These are phyloP conservation scores for Latrodectus elegans DNA, from an alignment of 2,888 invertebrate species.

Conservation along the genomic window DNA sequence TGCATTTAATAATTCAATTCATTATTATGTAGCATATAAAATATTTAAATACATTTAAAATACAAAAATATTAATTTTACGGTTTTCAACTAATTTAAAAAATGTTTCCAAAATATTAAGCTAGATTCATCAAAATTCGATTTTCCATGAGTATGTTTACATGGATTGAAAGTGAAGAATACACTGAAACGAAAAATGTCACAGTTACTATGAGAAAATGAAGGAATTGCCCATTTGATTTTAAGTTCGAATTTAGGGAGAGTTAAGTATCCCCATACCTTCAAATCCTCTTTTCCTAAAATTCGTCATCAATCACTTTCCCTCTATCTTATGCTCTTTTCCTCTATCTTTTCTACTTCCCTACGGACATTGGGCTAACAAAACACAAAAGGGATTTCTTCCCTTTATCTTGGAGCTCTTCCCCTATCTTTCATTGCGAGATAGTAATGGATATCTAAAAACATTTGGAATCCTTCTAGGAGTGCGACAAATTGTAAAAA, in stretches of 20 bases:
- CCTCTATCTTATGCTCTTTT: not conserved
- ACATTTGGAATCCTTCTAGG: not conserved
- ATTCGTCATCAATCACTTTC: not conserved
- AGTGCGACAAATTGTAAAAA: not conserved
- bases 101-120: too few relatives aligned
- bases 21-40: too few relatives aligned
- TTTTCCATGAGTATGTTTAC: too few relatives aligned
- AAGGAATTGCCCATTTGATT: not conserved
- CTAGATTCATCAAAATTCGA: too few relatives aligned
- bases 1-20: too few relatives aligned
- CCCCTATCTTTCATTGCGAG: not conserved
- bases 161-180: too few relatives aligned
- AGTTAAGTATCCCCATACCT: not conserved
- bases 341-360: not conserved
- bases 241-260: not conserved
- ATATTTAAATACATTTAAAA: too few relatives aligned
- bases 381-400: not conserved
- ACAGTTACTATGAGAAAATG: not conserved
- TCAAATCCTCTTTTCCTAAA: not conserved
- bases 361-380: not conserved
- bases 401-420: not conserved
- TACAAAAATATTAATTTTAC: too few relatives aligned
- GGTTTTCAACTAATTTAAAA: too few relatives aligned
- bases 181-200: too few relatives aligned
- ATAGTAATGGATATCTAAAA: slow-evolving; percentile 2